A percentile compares a stretch with the other conserved stretches of the same genome.
Evolutionary conservation across 2,797 vertebrate species (phyloP).

Genomic region (Hemibagrus guttatus): DNA sequence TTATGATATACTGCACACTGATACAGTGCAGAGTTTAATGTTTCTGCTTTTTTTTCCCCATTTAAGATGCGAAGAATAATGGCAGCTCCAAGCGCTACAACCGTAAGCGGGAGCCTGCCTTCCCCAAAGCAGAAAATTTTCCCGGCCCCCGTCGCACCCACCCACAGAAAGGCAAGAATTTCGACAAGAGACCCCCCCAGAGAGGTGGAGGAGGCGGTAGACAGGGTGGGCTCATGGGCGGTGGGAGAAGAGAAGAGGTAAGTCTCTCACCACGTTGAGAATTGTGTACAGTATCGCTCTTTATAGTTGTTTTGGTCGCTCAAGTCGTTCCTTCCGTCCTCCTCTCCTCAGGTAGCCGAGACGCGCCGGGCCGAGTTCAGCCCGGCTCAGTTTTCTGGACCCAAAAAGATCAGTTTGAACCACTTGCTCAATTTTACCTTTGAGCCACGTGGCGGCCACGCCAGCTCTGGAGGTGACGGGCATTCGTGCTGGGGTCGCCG

Average conservation of each 20-base stretch:
- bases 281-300: too few relatives aligned
- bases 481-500: conserved; percentile 90
- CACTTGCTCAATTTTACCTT: conserved; percentile 98
- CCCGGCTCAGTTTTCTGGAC: conserved; percentile 97
- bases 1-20: background rate
- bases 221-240: conserved; percentile 86
- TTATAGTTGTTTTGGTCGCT: background rate
- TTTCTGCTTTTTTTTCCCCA: background rate
- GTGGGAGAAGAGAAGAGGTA: conserved; percentile 99
- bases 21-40: background rate
- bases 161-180: conserved; percentile 99
- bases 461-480: conserved; percentile 80
- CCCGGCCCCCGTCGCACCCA: conserved; percentile 87
- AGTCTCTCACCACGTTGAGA: conserved; percentile 28
- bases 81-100: conserved; percentile 89
- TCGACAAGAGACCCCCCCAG: conserved; percentile 96
- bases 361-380: conserved; percentile 95
- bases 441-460: conserved; percentile 91
- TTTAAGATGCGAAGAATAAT: conserved; percentile 89
- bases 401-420: conserved; percentile 97
- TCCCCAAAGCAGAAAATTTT: conserved; percentile 90
- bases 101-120: conserved; percentile 92
- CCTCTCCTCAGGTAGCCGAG: conserved; percentile 89
- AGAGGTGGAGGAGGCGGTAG: conserved; percentile 84
- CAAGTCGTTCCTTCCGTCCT: background rate